Base-by-base conservation (phyloP, 2,113 vertebrate species). In the Chloroceryle aenea region DNA sequence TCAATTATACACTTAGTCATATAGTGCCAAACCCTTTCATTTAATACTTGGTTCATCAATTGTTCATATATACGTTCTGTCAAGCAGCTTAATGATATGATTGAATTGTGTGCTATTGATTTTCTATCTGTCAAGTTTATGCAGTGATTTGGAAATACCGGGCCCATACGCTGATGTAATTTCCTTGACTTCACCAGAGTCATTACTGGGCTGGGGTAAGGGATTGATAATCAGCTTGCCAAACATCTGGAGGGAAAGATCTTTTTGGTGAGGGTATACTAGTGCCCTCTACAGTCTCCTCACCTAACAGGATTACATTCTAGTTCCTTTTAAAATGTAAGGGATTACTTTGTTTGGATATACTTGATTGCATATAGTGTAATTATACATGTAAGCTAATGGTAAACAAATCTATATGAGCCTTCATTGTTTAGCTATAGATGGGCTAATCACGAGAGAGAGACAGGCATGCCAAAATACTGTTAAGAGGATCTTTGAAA, bases 31-130 rank as follows among this genome's bases (percentile, higher is more conserved):
- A 94, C 59, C 78, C 83, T 93, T 95, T 94, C 94, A 97, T 95
- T 94, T 96, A 96, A 95, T 97, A 88, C 80, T 94, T 76, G 69
- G 89, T 94, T 95, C 96, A 94, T 97, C 97, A 95, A 96, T 95
- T 97, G 92, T 97, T 95, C 96, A 93, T 96, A 95, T 87, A 87
- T 95, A 95, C 21, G 1, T 95, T 94, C 91, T 92, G 92, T 96
- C 96, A 97, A 95, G 93, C 80, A 94, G 81, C 77, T 95, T 95
- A 97, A 96, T 95, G 95, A 85, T 87, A 97, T 95, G 94, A 96
- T 95, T 96, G 95, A 97, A 96, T 95, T 96, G 92, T 85, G 68
- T 80, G 42, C 45, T 90, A 97, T 97, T 87, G 95, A 96, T 97
- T 97, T 96, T 93, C 96, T 94, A 93, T 96, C 96, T 89, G 90